Base-by-base conservation (phyloP, 2,888 invertebrate species). In the Epirrhoe tristata region DNA sequence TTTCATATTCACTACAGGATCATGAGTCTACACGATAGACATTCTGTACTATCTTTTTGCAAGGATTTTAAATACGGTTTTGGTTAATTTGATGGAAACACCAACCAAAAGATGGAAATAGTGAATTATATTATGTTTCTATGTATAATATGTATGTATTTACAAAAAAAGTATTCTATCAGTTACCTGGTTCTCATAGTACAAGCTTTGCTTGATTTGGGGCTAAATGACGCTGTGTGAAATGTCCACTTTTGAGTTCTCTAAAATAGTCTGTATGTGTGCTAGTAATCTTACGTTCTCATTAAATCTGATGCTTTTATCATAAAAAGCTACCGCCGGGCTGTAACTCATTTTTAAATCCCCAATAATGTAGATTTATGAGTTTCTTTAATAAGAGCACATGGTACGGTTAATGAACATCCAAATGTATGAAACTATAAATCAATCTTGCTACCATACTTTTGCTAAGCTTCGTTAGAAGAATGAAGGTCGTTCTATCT, bases 341-440 rank as follows among this genome's bases (percentile, higher is more conserved):
- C 43, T 32, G 58, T 63, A 43, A 67, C 32, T 67, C 58, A 59
- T 36, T 58, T 58, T 59, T 16, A 63, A 63, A 46, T 51, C 52
- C 17, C 36, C 50, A 51, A 63, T 63, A 58, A 52, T 17, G n/a
- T 31, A 63, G 58, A 63, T 63, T 62, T 67, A 67, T 55, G 6
- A 1, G 8, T 34, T 32, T 55, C 59, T 56, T 63, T 59, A 24
- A 32, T 58, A 55, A 58, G 58, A 63, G 56, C 61, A 62, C 54
- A 48, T 56, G 58, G 58, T 50, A 24, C 55, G 32, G 46, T 63
- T 58, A 52, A 63, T 51, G 17, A 51, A 65, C 54, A 32, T 36
- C 46, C n/a, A 54, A 58, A 50, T 51, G 39, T 50, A 43, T 34
- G 43, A 56, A 60, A 39, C 63, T 14, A 60, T 63, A 53, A 63